Conservation (phyloP, 2,888 invertebrate species). For the Netelia melanura region DNA sequence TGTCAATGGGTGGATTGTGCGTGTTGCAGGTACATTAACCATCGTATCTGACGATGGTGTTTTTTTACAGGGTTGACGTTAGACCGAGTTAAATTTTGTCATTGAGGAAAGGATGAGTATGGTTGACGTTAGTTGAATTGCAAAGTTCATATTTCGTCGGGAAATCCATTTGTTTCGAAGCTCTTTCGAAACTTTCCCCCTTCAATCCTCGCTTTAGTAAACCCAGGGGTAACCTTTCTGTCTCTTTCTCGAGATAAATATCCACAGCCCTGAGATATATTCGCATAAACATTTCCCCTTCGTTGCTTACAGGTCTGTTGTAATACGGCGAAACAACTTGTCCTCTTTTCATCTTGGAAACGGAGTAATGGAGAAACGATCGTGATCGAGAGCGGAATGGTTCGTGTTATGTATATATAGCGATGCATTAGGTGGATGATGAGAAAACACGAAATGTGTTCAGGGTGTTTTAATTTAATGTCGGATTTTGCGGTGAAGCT, state of each 20-base stretch:
- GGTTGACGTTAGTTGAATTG: slow-evolving; percentile 48
- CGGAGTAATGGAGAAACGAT: neutral
- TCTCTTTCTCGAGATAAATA: slow-evolving; percentile 67
- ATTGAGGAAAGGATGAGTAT: slow-evolving; percentile 44
- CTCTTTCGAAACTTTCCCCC: neutral
- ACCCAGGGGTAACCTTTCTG: slow-evolving; percentile 7
- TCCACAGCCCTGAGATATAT: slow-evolving; percentile 63
- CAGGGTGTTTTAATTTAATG: slow-evolving; percentile 7
- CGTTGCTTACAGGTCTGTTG: slow-evolving; percentile 12
- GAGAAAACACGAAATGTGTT: slow-evolving; percentile 31
- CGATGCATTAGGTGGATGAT: slow-evolving; percentile 13
- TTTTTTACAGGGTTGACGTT: neutral
- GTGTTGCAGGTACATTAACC: slow-evolving; percentile 33
- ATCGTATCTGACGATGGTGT: too few species aligned
- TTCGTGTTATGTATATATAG: neutral
- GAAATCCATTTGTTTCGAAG: slow-evolving; percentile 6
- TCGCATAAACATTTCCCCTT: slow-evolving; percentile 61
- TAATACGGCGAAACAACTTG: slow-evolving; percentile 25
- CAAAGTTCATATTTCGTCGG: slow-evolving; percentile 46
- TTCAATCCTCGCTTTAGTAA: neutral
- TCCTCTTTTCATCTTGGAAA: slow-evolving; percentile 7
- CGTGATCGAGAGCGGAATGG: too few species aligned
- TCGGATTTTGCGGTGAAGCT: slow-evolving; percentile 4
- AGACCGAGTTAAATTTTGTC: slow-evolving; percentile 8
- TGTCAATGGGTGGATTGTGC: slow-evolving; percentile 44